Evolutionary conservation across 2,113 vertebrate genomes (phyloP), one percentile per base, ranked within the genome.

Genomic region (Charadrius vociferus): DNA sequence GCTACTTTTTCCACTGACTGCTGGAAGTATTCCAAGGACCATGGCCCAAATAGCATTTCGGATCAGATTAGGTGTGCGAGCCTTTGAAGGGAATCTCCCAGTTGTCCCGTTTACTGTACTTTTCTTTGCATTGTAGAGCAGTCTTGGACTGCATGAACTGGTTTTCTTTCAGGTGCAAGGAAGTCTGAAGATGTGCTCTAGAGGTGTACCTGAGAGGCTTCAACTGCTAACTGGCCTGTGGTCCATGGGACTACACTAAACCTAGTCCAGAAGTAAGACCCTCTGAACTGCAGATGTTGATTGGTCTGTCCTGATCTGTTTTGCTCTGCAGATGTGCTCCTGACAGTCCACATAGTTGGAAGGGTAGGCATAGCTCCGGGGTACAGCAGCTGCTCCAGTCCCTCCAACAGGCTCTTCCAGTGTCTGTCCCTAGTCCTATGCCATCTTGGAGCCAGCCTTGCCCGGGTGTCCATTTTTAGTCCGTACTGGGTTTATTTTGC

Each of bases 61-160:
- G 30, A 79, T 95, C 34, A 36, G n/a, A 66, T 49, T 65, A 56
- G 10, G 18, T 37, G 6, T 3, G 0, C 4, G 7, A 78, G 10
- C 7, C 18, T 87, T 78, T 84, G n/a, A 75, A 77, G 58, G 47
- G 12, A 49, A 21, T 87, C 16, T 89, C 59, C 26, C 12, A 77
- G 0, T n/a, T 86, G n/a, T 81, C 26, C 53, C 1, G 0, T 78
- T 37, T 70, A 20, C 23, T 1, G 0, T 88, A 14, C 32, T 94
- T 74, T 59, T 17, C 37, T 85, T 74, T 78, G 15, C 8, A 11
- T 23, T 81, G 14, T 59, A 37, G n/a, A 65, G 15, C 14, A 37
- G 10, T 49, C 34, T 39, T 72, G 19, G 36, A 62, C 19, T 36
- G 22, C 65, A 16, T 29, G 24, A 17, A 5, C 41, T 71, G 14